Conservation (phyloP, 2,888 invertebrate species). For the Miltochrista miniata region DNA sequence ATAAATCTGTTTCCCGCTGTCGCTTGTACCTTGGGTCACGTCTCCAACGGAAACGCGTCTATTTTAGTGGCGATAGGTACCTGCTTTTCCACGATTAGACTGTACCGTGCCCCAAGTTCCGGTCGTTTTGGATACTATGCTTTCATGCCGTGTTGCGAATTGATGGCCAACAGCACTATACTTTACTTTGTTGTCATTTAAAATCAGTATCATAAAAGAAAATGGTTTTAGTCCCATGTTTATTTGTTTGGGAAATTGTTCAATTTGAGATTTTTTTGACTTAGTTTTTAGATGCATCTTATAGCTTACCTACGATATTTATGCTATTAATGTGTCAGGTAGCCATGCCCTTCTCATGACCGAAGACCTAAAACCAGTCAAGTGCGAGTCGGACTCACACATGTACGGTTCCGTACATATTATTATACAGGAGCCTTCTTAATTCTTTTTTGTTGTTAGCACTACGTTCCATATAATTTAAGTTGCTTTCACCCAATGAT, state of each 20-base stretch:
- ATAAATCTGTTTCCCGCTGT: constrained; percentile 1
- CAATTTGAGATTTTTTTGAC: background rate
- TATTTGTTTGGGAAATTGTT: background rate
- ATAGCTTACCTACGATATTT: too few species aligned
- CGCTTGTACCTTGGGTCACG: constrained; percentile 10
- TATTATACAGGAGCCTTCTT: too few species aligned
- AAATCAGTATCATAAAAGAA: background rate
- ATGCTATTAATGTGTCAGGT: too few species aligned
- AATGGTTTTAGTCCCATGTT: background rate
- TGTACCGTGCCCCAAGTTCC: constrained; percentile 57
- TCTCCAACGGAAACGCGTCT: constrained; percentile 62
- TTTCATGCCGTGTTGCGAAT: constrained; percentile 38
- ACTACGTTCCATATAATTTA: too few species aligned
- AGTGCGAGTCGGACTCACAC: too few species aligned
- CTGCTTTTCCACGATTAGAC: constrained; percentile 63
- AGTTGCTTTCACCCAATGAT: too few species aligned
- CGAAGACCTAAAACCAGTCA: too few species aligned
- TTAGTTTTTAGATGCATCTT: too few species aligned
- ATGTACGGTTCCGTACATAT: too few species aligned
- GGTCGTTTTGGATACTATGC: constrained; percentile 33
- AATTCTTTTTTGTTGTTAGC: too few species aligned
- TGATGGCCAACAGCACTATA: constrained; percentile 14
- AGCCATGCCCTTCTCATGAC: too few species aligned
- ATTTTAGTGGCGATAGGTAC: constrained; percentile 41
- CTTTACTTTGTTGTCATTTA: constrained; percentile 9